Base-by-base conservation (phyloP, 2,113 vertebrate species). In the Castor canadensis region DNA sequence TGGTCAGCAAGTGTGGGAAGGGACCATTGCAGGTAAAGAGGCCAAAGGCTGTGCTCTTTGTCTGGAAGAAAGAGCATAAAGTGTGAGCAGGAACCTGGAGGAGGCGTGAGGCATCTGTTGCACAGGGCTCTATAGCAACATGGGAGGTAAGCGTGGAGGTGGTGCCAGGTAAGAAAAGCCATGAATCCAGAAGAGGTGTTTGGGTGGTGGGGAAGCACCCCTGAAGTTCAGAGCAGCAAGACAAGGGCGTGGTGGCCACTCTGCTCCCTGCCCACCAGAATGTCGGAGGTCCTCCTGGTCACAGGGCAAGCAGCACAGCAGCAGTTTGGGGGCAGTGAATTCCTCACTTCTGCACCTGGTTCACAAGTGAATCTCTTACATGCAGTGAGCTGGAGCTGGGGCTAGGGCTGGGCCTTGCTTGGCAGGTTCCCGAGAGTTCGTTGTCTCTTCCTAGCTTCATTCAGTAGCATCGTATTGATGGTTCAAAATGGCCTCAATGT, bases 11-110 rank as follows among this genome's bases (percentile, higher is more conserved):
- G n/a, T 28, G 45, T 4, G 2, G 86, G 38, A 82, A 19, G n/a
- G 62, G 22, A 38, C 28, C 12, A 4, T n/a, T 26, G 2, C 5
- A 40, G 49, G 87, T 54, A 52, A 67, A 94, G 28, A 54, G 47
- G 35, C 1, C 1, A 0, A 35, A 54, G 22, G 15, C 75, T 38
- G 1, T 0, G 0, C 66, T 62, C 30, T 64, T 4, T 1, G 22
- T 72, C 49, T 28, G 8, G 32, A 28, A 58, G 72, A 6, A 16
- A 52, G 49, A 32, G 47, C 56, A 52, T 11, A 1, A 30, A n/a
- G 2, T 43, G 4, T 26, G 32, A 26, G 49, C 17, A 49, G 40
- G 58, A 69, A 24, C 47, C 45, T 40, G 0, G 2, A 76, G 56
- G 79, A 60, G 66, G 35, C 28, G 12, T 15, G 6, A 62, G n/a